A percentile compares a stretch with the other conserved stretches of the same genome.
These are phyloP conservation scores for Synergus umbraculus DNA, from an alignment of 2,888 invertebrate species.

Conservation along the genomic window DNA sequence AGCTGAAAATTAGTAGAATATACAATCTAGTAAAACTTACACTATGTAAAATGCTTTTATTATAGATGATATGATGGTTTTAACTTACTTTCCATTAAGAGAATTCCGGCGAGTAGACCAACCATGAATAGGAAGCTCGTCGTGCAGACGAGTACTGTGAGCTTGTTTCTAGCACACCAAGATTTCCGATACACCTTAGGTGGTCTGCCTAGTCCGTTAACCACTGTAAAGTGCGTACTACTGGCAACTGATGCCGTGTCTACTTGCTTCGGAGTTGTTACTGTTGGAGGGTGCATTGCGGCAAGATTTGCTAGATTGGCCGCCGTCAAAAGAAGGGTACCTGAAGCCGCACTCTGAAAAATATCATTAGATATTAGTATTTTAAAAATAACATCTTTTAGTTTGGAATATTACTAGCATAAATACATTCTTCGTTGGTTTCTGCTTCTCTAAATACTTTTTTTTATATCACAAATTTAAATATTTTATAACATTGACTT, in stretches of 20 bases:
- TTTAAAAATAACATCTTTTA: neutral
- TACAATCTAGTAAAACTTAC: no score
- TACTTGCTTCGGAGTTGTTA: constrained; percentile 79
- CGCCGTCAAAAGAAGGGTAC: constrained; percentile 87
- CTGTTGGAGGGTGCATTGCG: constrained; percentile 75
- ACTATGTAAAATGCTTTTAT: neutral
- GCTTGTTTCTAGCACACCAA: constrained; percentile 88
- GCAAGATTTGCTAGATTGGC: constrained; percentile 82
- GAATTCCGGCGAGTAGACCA: constrained; percentile 88
- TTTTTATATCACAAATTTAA: no score
- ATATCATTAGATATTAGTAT: neutral
- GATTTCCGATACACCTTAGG: constrained; percentile 81
- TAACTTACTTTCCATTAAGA: constrained; percentile 90
- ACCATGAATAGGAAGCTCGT: constrained; percentile 90
- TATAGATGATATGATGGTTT: neutral
- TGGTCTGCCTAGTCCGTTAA: constrained; percentile 85
- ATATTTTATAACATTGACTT: no score
- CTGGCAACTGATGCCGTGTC: constrained; percentile 89
- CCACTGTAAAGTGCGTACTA: constrained; percentile 92
- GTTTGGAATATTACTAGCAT: no score
- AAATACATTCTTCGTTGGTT: no score
- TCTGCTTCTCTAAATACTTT: no score
- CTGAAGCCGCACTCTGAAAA: constrained; percentile 88
- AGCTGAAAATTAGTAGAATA: no score
- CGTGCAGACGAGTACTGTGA: constrained; percentile 88